Evolutionary conservation across 37 sponge, comb jelly and placozoan genomes (phyloP), one percentile per base, ranked within the genome.

Genomic region (Tethya wilhelma): DNA sequence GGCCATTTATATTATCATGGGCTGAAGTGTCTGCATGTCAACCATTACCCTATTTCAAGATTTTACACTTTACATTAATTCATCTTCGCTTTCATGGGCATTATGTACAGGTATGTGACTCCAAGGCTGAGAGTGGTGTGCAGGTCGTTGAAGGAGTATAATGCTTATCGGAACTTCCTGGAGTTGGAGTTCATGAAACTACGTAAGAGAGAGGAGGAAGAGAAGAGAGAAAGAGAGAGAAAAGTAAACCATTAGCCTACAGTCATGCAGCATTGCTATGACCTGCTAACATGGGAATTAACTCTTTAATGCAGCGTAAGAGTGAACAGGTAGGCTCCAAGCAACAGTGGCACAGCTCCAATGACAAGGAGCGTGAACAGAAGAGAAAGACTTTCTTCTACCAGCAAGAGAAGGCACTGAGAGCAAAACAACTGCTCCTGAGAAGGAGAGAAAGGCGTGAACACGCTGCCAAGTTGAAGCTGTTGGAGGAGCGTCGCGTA

Each of bases 101-200:
- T 30, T 19, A 6, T 19, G 42, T 19, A 44, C 49, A 39, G 43
- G 4, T 74, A 9, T 56, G 12, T 74, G 3, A 53, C 59, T 9
- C 29, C 20, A n/a, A 22, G 31, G 5, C 30, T 45, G 41, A 38
- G 32, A 2, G 42, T 28, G 31, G 25, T 56, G 7, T 44, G 30
- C 26, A 22, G 75, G 60, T 74, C 75, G 0, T 49, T 73, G 69
- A 79, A 80, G 37, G 87, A 87, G 64, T 87, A 75, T 69, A 87
- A 74, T 57, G 75, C 63, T 28, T 80, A 80, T 32, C 67, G 74
- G 1, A 32, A 49, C 4, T 83, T 83, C 53, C 63, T 74, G 49
- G 65, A 83, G 39, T 46, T 11, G 5, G 83, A 83, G 65, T 63
- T 44, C 4, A 45, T 8, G 59, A 81, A 71, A 23, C 26, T 34